Conservation (phyloP, 2,888 invertebrate species). For the Himalopsyche tibetana region DNA sequence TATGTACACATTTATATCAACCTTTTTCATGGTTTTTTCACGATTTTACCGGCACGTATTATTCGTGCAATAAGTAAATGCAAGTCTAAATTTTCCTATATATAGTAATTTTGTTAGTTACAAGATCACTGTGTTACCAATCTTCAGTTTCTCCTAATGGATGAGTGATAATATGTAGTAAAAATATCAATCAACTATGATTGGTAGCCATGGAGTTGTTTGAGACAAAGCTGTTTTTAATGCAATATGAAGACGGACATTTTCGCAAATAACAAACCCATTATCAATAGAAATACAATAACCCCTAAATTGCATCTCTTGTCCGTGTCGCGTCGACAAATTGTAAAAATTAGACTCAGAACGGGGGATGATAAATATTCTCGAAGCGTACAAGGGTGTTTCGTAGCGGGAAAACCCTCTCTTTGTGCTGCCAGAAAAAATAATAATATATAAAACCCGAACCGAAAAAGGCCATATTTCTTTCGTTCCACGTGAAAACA, state of each 20-base stretch:
- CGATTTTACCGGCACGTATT: too few relatives aligned
- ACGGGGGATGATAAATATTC: conserved; percentile 34
- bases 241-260: not conserved
- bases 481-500: conserved; percentile 59
- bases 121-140: too few relatives aligned
- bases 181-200: too few relatives aligned
- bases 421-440: conserved; percentile 48
- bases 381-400: conserved; percentile 37
- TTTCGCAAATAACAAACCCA: conserved; percentile 12
- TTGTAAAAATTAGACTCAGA: conserved; percentile 48
- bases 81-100: too few relatives aligned
- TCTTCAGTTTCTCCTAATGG: too few relatives aligned
- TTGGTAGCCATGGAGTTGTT: not conserved
- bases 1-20: too few relatives aligned
- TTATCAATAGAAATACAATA: conserved; percentile 18
- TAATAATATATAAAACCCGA: conserved; percentile 47
- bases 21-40: too few relatives aligned
- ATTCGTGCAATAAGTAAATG: too few relatives aligned
- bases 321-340: conserved; percentile 41
- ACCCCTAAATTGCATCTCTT: conserved; percentile 23
- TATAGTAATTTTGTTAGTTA: too few relatives aligned
- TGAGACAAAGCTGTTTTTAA: not conserved
- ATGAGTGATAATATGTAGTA: too few relatives aligned
- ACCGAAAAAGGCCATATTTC: conserved; percentile 53
- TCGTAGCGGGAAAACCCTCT: conserved; percentile 46